These are phyloP conservation scores for Paratrypauchen microcephalus DNA, from an alignment of 2,797 vertebrate genomes.

Conservation along the genomic window DNA sequence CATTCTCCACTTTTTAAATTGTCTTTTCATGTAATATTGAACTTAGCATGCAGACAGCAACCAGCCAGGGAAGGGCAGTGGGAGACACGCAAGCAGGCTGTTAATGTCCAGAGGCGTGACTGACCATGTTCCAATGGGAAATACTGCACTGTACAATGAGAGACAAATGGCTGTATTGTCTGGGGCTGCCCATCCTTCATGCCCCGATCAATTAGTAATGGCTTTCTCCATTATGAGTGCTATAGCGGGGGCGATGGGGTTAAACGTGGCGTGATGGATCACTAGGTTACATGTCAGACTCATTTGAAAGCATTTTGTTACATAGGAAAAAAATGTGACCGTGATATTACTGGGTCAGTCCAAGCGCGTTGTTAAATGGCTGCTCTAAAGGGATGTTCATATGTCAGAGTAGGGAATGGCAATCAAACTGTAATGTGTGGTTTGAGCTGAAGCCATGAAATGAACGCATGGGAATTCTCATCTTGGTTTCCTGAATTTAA, in stretches of 20 bases:
- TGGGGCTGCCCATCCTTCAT: conserved; percentile 29
- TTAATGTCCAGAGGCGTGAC: conserved; percentile 23
- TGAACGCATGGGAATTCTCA: too few species aligned
- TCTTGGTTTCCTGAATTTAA: too few species aligned
- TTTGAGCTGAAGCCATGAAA: not conserved
- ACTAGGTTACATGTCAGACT: conserved; percentile 11
- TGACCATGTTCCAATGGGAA: conserved; percentile 7
- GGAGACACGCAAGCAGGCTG: conserved; percentile 21
- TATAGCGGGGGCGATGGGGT: conserved; percentile 33
- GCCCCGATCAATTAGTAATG: conserved; percentile 53
- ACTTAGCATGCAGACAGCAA: not conserved
- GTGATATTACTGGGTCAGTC: not conserved
- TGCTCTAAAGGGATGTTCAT: not conserved
- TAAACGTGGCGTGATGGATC: conserved; percentile 17
- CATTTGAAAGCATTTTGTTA: conserved; percentile 17
- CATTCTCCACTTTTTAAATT: conserved; percentile 21
- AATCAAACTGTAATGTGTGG: not conserved
- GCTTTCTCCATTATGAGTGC: conserved; percentile 18
- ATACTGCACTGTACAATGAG: conserved; percentile 13
- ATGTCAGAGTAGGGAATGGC: not conserved
- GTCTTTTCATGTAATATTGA: conserved; percentile 18
- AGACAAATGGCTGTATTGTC: conserved; percentile 23
- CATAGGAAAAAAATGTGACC: not conserved
- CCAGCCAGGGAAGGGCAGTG: conserved; percentile 11
- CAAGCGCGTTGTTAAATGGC: not conserved